Percentiles rank a stretch among this genome's conserved stretches.
Conservation (phyloP, 92 coral and sea anemone genomes). For the Bergia sp. region DNA sequence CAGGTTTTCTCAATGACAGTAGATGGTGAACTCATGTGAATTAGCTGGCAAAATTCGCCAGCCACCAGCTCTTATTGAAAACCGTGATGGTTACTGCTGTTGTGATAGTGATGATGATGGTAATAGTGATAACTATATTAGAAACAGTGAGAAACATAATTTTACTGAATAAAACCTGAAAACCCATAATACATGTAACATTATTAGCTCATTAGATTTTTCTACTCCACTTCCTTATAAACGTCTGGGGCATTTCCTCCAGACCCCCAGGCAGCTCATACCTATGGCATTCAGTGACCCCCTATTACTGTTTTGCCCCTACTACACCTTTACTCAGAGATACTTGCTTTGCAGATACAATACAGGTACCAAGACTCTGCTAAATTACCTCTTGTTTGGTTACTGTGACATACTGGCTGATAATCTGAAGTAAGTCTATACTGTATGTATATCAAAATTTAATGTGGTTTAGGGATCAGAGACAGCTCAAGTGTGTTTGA, state of each 20-base stretch:
- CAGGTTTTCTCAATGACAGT: too few relatives aligned
- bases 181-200: neutral
- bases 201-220: neutral
- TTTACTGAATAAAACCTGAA: neutral
- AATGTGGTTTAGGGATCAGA: neutral
- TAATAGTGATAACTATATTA: too few relatives aligned
- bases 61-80: too few relatives aligned
- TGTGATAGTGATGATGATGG: too few relatives aligned
- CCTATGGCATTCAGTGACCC: neutral
- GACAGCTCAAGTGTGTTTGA: neutral
- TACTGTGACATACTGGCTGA: conserved; percentile 71
- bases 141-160: too few relatives aligned
- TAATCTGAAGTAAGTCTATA: conserved; percentile 55
- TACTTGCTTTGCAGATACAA: conserved; percentile 67
- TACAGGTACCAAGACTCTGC: conserved; percentile 73
- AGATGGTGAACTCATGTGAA: too few relatives aligned
- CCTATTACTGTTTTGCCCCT: neutral
- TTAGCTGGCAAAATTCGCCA: too few relatives aligned
- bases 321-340: neutral
- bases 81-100: too few relatives aligned
- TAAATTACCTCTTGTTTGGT: conserved; percentile 80
- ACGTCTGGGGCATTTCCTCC: too few relatives aligned
- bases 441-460: neutral
- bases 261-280: too few relatives aligned
- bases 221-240: too few relatives aligned